Percentiles rank a stretch among this genome's conserved stretches.
These are phyloP conservation scores for Dorcus parallelipipedus DNA, from an alignment of 2,888 invertebrate species.

Conservation along the genomic window DNA sequence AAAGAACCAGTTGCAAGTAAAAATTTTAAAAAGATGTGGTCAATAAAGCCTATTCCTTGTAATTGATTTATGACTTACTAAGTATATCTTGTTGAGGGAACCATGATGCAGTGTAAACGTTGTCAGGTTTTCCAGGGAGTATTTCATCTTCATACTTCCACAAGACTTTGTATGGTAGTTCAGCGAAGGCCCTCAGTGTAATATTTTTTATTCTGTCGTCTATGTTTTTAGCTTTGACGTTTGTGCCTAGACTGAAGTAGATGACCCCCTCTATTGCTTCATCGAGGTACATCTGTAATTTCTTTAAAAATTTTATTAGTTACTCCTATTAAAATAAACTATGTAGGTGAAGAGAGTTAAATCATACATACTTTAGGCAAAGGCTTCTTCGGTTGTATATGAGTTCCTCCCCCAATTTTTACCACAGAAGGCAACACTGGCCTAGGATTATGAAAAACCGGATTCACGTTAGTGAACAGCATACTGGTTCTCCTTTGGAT, in stretches of 20 bases:
- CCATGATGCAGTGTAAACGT: constrained; percentile 20
- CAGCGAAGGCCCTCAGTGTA: constrained; percentile 32
- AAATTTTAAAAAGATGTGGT: too few species aligned
- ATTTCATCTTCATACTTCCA: constrained; percentile 38
- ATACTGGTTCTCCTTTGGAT: constrained; percentile 36
- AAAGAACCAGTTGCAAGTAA: too few species aligned
- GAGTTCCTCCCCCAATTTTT: constrained; percentile 36
- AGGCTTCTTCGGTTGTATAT: constrained; percentile 26
- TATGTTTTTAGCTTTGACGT: constrained; percentile 32
- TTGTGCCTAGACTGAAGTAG: constrained; percentile 41
- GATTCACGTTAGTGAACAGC: constrained; percentile 40
- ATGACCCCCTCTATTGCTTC: constrained; percentile 34
- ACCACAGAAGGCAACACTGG: constrained; percentile 39
- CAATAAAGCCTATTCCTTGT: too few species aligned
- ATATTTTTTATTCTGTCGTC: constrained; percentile 25
- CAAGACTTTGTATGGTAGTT: constrained; percentile 34
- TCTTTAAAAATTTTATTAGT: constrained; percentile 20
- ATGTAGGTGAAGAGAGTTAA: too few species aligned
- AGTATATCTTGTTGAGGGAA: constrained; percentile 10
- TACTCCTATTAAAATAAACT: too few species aligned
- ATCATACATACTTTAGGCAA: constrained; percentile 33
- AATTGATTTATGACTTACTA: neutral
- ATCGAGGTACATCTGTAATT: constrained; percentile 34
- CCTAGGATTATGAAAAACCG: constrained; percentile 36
- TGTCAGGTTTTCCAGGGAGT: constrained; percentile 15